Evolutionary conservation across 2,888 invertebrate genomes (phyloP).

Genomic region (Machimus rusticus): DNA sequence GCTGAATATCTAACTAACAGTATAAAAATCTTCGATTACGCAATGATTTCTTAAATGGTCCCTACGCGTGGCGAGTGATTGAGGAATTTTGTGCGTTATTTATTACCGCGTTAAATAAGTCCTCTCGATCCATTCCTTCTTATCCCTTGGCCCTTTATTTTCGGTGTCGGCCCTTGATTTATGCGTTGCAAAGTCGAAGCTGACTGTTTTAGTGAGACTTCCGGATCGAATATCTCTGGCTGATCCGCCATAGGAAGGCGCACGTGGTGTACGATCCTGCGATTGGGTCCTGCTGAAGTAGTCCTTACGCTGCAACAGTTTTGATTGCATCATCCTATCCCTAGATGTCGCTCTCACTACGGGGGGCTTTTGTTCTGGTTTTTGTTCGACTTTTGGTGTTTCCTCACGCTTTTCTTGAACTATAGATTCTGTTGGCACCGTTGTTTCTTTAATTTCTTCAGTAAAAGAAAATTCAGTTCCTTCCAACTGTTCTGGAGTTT

Average conservation of each 20-base stretch:
- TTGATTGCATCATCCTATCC: constrained; percentile 51
- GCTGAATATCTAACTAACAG: not conserved
- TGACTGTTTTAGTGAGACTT: constrained; percentile 62
- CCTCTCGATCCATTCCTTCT: constrained; percentile 58
- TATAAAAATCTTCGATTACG: not conserved
- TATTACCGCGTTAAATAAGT: constrained; percentile 62
- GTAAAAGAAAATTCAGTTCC: not conserved
- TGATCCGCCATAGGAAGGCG: constrained; percentile 52
- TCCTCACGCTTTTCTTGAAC: not conserved
- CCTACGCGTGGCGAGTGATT: constrained; percentile 46
- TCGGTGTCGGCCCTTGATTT: constrained; percentile 58
- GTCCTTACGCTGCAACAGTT: constrained; percentile 52
- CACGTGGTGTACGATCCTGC: constrained; percentile 55
- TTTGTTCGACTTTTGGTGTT: not conserved
- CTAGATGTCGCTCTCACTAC: constrained; percentile 54
- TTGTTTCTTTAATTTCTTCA: not conserved
- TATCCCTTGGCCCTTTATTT: constrained; percentile 54
- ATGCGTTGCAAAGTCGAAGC: constrained; percentile 62
- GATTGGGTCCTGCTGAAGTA: constrained; percentile 60
- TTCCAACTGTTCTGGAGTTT: not conserved
- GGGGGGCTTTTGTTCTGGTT: not conserved
- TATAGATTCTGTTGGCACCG: not conserved
- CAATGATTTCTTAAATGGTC: not conserved
- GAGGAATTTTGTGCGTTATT: constrained; percentile 43
- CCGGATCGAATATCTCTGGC: constrained; percentile 56